Evolutionary conservation across 1,140 invertebrate genomes (phyloP).

Genomic region (Procambarus virginalis): DNA sequence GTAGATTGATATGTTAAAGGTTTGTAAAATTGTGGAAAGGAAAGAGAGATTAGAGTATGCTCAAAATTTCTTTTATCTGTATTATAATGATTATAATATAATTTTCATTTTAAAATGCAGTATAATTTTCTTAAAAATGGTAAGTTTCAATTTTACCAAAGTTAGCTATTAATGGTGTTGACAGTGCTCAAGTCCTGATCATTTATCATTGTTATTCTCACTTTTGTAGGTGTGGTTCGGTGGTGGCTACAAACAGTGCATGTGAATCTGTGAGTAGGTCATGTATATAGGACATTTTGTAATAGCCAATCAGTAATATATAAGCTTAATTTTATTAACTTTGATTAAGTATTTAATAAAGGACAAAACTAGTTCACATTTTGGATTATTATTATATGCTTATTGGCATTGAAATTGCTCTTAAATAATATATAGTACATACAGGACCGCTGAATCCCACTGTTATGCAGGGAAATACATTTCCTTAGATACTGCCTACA

Average conservation of each 20-base stretch:
- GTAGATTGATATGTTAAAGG: too few species aligned
- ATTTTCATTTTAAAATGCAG: background rate
- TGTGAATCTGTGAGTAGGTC: conserved; percentile 25
- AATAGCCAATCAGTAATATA: conserved; percentile 16
- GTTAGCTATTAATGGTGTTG: background rate
- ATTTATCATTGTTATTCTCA: background rate
- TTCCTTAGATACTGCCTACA: too few species aligned
- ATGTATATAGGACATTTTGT: background rate
- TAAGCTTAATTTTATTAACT: background rate
- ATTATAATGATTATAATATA: too few species aligned
- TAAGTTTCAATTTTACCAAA: background rate
- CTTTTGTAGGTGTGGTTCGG: conserved; percentile 22
- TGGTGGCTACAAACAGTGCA: conserved; percentile 8
- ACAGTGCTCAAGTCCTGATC: background rate
- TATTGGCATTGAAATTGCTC: too few species aligned
- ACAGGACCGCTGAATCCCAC: too few species aligned
- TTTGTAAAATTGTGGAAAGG: too few species aligned
- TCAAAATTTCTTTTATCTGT: too few species aligned
- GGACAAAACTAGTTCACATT: background rate
- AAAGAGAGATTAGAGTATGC: too few species aligned
- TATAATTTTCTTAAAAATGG: background rate
- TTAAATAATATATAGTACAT: too few species aligned
- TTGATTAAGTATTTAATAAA: background rate
- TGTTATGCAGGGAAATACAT: too few species aligned
- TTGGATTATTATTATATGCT: too few species aligned